Percentiles rank a stretch among this genome's conserved stretches.
phyloP scores from a whole-genome alignment of 2,113 vertebrate species.

The Apodemus speciosus region DNA sequence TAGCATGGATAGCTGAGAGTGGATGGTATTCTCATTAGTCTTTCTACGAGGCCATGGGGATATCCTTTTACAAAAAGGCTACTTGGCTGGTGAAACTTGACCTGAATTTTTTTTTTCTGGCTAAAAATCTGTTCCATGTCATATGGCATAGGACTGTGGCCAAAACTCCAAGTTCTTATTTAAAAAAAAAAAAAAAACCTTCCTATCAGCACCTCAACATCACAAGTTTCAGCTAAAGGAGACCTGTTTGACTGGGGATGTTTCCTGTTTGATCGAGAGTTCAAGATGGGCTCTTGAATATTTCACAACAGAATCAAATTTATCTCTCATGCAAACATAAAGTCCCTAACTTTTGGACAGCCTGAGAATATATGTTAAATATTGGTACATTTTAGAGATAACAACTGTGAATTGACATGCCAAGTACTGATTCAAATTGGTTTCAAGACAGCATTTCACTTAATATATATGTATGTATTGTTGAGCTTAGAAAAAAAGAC shows the following conservation, averaged over 20 bases:
- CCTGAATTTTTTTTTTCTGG: conserved; percentile 46
- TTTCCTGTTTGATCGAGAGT: conserved; percentile 43
- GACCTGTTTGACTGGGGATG: conserved; percentile 47
- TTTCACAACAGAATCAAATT: conserved; percentile 26
- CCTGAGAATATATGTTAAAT: neutral
- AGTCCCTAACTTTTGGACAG: neutral
- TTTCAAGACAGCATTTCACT: neutral
- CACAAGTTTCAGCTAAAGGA: conserved; percentile 38
- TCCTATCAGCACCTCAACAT: conserved; percentile 31
- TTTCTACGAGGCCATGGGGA: conserved; percentile 36
- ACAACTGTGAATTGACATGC: neutral
- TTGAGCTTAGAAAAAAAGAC: neutral
- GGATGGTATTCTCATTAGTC: conserved; percentile 57
- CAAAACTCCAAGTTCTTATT: conserved; percentile 57
- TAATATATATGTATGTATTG: neutral
- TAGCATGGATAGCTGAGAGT: conserved; percentile 53
- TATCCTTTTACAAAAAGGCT: conserved; percentile 59
- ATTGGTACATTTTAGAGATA: conserved; percentile 31
- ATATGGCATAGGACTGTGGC: conserved; percentile 40
- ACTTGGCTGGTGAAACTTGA: conserved; percentile 51
- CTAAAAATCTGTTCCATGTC: conserved; percentile 57
- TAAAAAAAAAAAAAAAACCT: conserved; percentile 8
- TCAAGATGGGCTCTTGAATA: conserved; percentile 42
- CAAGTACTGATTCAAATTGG: neutral
- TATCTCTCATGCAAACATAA: neutral